Evolutionary conservation across 2,888 invertebrate genomes (phyloP).

Genomic region (Phragmatobia fuliginosa): DNA sequence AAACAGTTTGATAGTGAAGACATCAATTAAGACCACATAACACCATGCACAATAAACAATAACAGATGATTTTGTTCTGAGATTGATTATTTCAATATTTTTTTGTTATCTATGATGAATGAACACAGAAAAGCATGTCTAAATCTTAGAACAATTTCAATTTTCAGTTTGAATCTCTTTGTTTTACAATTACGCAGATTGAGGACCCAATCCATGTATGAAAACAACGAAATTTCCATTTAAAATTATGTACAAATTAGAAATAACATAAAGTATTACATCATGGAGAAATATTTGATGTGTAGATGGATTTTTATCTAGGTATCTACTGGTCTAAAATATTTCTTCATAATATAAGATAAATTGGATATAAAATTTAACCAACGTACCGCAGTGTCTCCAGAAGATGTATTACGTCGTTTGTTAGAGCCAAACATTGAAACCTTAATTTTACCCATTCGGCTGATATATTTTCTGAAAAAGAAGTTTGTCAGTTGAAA

Average conservation of each 20-base stretch:
- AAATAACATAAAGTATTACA: constrained; percentile 57
- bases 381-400: constrained; percentile 87
- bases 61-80: constrained; percentile 52
- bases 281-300: constrained; percentile 81
- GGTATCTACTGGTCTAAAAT: constrained; percentile 53
- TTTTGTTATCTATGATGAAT: background rate
- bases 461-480: constrained; percentile 90
- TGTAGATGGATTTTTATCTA: background rate
- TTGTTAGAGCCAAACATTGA: constrained; percentile 89
- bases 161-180: constrained; percentile 42
- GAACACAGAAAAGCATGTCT: background rate
- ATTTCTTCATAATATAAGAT: constrained; percentile 81
- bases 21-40: constrained; percentile 78
- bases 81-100: constrained; percentile 36
- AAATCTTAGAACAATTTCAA: constrained; percentile 56
- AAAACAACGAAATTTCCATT: constrained; percentile 60
- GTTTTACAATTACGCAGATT: constrained; percentile 26
- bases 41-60: constrained; percentile 76
- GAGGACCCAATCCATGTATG: constrained; percentile 34
- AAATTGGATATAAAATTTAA: constrained; percentile 48
- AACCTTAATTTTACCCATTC: constrained; percentile 94
- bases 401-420: constrained; percentile 90
- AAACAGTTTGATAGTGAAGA: constrained; percentile 47
- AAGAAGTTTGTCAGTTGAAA: constrained; percentile 32
- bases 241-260: constrained; percentile 50